Evolutionary conservation across 1,140 invertebrate genomes (phyloP).

Genomic region (Drosophila prosaltans): DNA sequence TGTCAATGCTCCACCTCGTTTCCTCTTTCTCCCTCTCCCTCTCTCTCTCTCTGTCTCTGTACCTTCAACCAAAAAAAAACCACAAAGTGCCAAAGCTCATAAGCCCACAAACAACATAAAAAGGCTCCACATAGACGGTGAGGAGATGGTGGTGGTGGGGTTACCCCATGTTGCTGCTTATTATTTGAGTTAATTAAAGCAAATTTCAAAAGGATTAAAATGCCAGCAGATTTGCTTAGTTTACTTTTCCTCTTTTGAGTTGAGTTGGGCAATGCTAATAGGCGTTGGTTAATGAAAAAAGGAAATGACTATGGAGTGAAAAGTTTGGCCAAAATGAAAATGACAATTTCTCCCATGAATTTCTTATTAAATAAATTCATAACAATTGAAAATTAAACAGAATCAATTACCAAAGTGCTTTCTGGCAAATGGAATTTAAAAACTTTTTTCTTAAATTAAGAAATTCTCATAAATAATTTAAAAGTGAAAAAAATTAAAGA

Average conservation of each 20-base stretch:
- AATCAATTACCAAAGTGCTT: constrained; percentile 7
- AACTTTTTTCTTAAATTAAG: not conserved
- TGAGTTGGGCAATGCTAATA: constrained; percentile 23
- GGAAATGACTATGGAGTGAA: constrained; percentile 2
- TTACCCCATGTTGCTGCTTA: constrained; percentile 49
- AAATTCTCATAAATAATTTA: not conserved
- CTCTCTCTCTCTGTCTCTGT: not conserved
- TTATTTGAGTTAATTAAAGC: constrained; percentile 74
- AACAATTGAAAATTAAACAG: constrained; percentile 1
- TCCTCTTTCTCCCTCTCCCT: not conserved
- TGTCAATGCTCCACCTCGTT: not conserved
- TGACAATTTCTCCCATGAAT: constrained; percentile 1
- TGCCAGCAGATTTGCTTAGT: constrained; percentile 62
- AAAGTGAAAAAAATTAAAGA: too few species aligned
- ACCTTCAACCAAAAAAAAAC: constrained; percentile 10
- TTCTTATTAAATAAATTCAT: not conserved
- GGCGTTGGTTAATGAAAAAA: constrained; percentile 15
- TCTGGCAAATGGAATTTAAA: not conserved
- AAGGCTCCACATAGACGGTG: constrained; percentile 24
- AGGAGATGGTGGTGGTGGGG: constrained; percentile 6
- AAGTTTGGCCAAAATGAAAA: not conserved
- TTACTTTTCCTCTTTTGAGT: constrained; percentile 32
- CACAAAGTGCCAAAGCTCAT: constrained; percentile 60
- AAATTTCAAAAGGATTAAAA: constrained; percentile 74
- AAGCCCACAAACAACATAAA: constrained; percentile 65